Evolutionary conservation across 2,113 vertebrate species (phyloP).

Genomic region (Gallinago paraguaiae): DNA sequence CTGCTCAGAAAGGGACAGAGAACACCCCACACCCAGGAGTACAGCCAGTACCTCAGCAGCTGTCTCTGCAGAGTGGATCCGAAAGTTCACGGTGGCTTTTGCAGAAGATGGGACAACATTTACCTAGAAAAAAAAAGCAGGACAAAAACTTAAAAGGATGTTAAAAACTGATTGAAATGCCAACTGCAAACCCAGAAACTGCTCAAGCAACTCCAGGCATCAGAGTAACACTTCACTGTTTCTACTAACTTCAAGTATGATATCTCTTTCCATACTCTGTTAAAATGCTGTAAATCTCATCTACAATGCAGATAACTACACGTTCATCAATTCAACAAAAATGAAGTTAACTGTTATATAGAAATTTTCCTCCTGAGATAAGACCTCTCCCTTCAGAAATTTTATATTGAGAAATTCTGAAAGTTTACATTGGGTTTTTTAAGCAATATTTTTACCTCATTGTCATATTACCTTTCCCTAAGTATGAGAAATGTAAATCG

Average conservation of each 20-base stretch:
- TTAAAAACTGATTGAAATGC: background rate
- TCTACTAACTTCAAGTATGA: too few species aligned
- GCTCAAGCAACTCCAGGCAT: background rate
- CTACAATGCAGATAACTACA: background rate
- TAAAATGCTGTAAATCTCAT: background rate
- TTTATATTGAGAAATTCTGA: background rate
- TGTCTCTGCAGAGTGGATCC: conserved; percentile 88
- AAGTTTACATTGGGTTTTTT: background rate
- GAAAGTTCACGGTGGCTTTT: conserved; percentile 85
- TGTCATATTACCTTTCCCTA: background rate
- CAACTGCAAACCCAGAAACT: background rate
- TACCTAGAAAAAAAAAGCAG: conserved; percentile 62
- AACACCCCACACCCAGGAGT: accelerated
- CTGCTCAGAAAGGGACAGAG: background rate
- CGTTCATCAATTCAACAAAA: background rate
- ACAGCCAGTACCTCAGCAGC: conserved; percentile 80
- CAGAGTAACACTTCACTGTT: background rate
- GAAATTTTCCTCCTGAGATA: background rate
- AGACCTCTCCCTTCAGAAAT: background rate
- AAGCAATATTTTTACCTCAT: background rate
- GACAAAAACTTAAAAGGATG: background rate
- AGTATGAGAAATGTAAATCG: accelerated
- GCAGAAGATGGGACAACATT: conserved; percentile 87
- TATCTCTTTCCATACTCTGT: background rate
- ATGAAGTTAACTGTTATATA: accelerated